phyloP scores from a whole-genome alignment of 2,888 invertebrate genomes.

The Phyllotreta cruciferae region DNA sequence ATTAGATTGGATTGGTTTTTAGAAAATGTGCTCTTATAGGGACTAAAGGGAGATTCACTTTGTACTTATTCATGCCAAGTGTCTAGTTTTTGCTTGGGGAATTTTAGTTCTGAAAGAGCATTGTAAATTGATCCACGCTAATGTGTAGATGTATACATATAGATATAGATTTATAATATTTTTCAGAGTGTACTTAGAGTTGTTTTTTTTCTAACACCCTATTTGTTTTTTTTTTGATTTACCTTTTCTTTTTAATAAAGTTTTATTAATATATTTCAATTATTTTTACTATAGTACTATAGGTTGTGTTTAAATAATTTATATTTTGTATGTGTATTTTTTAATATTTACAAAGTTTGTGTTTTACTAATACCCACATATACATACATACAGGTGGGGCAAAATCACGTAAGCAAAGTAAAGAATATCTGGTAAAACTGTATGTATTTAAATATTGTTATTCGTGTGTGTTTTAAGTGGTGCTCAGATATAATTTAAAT shows the following conservation, averaged over 20 bases:
- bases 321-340: slow-evolving; percentile 55
- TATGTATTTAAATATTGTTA: slow-evolving; percentile 62
- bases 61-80: too few relatives aligned
- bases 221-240: slow-evolving; percentile 48
- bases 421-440: slow-evolving; percentile 62
- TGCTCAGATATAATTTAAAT: slow-evolving; percentile 60
- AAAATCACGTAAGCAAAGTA: slow-evolving; percentile 63
- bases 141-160: slow-evolving; percentile 33
- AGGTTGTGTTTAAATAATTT: slow-evolving; percentile 55
- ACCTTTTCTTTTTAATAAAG: slow-evolving; percentile 54
- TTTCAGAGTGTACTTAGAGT: slow-evolving; percentile 54
- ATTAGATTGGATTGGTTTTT: too few relatives aligned
- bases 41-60: too few relatives aligned
- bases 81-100: too few relatives aligned
- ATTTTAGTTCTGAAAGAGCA: too few relatives aligned
- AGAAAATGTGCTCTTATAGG: too few relatives aligned
- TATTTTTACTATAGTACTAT: slow-evolving; percentile 55
- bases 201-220: slow-evolving; percentile 56
- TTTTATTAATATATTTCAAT: slow-evolving; percentile 54
- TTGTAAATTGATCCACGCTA: neutral
- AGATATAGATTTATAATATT: slow-evolving; percentile 34
- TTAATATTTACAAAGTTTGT: slow-evolving; percentile 50
- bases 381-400: slow-evolving; percentile 63
- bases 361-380: slow-evolving; percentile 62
- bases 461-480: slow-evolving; percentile 62